Evolutionary conservation across 2,888 invertebrate species (phyloP).

Genomic region (Pasiphila rectangulata): DNA sequence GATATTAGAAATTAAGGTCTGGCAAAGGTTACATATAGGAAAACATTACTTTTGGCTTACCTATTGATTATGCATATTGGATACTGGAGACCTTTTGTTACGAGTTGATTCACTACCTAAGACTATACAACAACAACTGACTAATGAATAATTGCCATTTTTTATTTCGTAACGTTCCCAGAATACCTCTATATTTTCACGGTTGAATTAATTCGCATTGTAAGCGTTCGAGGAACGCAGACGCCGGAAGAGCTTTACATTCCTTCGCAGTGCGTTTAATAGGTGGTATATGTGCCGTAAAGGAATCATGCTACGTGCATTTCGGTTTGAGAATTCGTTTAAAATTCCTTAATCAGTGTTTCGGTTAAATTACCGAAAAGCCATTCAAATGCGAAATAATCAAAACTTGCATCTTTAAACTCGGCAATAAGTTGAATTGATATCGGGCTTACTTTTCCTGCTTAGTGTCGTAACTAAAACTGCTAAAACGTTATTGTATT

Average conservation of each 20-base stretch:
- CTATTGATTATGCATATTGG: too few relatives aligned
- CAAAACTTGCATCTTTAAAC: too few relatives aligned
- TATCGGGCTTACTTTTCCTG: background rate
- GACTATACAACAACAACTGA: too few relatives aligned
- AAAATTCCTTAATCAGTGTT: slow-evolving; percentile 17
- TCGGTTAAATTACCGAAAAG: slow-evolving; percentile 6
- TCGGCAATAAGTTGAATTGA: background rate
- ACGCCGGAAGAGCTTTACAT: slow-evolving; percentile 23
- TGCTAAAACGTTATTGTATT: too few relatives aligned
- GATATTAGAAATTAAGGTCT: too few relatives aligned
- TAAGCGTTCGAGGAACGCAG: slow-evolving; percentile 19
- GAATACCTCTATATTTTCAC: slow-evolving; percentile 16
- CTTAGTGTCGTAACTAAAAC: background rate
- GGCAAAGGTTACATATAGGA: too few relatives aligned
- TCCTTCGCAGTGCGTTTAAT: slow-evolving; percentile 25
- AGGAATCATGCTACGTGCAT: slow-evolving; percentile 22
- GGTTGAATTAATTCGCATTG: slow-evolving; percentile 10
- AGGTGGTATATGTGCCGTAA: slow-evolving; percentile 23
- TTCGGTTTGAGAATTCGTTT: slow-evolving; percentile 21
- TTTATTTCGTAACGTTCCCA: background rate
- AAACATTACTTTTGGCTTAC: too few relatives aligned
- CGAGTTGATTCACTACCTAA: too few relatives aligned
- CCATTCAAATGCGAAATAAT: slow-evolving; percentile 4
- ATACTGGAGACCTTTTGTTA: too few relatives aligned
- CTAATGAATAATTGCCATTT: slow-evolving; percentile 7